A percentile compares a stretch with the other conserved stretches of the same genome.
Conservation (phyloP, 2,113 vertebrate species). For the Orcinus orca region DNA sequence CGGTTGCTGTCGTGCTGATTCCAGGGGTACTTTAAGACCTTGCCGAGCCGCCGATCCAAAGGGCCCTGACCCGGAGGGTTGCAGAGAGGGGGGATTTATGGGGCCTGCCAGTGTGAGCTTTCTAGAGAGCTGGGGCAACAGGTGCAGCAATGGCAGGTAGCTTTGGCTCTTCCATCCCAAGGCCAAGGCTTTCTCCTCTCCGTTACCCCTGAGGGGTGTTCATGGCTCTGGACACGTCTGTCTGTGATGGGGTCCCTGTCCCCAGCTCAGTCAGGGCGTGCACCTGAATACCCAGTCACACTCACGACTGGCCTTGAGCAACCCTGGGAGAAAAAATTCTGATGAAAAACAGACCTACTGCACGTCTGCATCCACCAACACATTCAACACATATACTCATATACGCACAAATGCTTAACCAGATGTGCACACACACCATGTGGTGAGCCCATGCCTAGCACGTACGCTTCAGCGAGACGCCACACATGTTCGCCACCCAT, state of each 20-base stretch:
- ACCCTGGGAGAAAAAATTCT: background rate
- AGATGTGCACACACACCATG: background rate
- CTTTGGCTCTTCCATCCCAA: background rate
- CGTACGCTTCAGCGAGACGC: background rate
- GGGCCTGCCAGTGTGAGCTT: rapidly evolving
- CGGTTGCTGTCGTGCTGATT: background rate
- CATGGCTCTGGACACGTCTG: rapidly evolving
- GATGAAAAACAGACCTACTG: background rate
- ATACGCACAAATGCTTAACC: background rate
- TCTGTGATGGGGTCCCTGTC: background rate
- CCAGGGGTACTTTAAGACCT: background rate
- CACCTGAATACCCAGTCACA: background rate
- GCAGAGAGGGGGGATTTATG: background rate
- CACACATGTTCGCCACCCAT: rapidly evolving
- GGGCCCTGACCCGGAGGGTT: background rate
- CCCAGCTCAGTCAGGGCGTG: background rate
- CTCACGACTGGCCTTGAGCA: background rate
- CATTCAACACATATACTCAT: background rate
- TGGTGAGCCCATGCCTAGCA: background rate
- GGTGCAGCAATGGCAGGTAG: too few relatives aligned
- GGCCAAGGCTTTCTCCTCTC: background rate
- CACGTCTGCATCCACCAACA: background rate
- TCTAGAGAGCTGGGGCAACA: background rate
- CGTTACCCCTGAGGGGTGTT: background rate
- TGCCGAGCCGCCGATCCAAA: background rate